Evolutionary conservation across 1,140 invertebrate species (phyloP).

Genomic region (Caerostris extrusa): DNA sequence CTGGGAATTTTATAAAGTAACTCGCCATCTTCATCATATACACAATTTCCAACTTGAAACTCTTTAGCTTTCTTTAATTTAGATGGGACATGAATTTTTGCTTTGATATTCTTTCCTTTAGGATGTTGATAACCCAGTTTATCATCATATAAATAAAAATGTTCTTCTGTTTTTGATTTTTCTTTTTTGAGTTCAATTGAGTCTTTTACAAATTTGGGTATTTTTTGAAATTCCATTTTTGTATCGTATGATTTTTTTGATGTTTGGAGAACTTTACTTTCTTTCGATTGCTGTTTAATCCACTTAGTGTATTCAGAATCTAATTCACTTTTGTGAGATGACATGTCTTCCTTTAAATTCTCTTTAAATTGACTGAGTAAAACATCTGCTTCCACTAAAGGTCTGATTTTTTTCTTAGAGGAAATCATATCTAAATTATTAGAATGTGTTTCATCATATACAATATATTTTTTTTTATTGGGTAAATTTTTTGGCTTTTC

Average conservation of each 20-base stretch:
- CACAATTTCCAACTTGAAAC: slow-evolving; percentile 41
- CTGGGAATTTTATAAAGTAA: slow-evolving; percentile 64
- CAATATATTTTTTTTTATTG: not conserved
- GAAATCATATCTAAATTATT: not conserved
- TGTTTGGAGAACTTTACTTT: not conserved
- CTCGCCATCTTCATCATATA: slow-evolving; percentile 74
- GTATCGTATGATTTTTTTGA: slow-evolving; percentile 5
- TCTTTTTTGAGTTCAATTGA: slow-evolving; percentile 40
- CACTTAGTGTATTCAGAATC: slow-evolving; percentile 47
- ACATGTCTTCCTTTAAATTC: slow-evolving; percentile 40
- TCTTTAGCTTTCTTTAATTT: not conserved
- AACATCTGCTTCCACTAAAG: not conserved
- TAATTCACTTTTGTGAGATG: not conserved
- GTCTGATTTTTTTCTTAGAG: not conserved
- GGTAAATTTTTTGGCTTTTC: not conserved
- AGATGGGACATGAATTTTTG: slow-evolving; percentile 8
- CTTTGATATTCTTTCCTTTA: slow-evolving; percentile 18
- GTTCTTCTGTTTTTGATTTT: not conserved
- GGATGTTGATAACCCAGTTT: slow-evolving; percentile 59
- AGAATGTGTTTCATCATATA: slow-evolving; percentile 9
- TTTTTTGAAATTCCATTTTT: slow-evolving; percentile 16
- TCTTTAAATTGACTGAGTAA: slow-evolving; percentile 46
- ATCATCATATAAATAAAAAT: slow-evolving; percentile 46
- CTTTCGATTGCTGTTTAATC: slow-evolving; percentile 17
- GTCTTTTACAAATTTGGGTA: slow-evolving; percentile 55